Evolutionary conservation across 2,113 vertebrate species (phyloP).

Genomic region (Phaethornis superciliosus): DNA sequence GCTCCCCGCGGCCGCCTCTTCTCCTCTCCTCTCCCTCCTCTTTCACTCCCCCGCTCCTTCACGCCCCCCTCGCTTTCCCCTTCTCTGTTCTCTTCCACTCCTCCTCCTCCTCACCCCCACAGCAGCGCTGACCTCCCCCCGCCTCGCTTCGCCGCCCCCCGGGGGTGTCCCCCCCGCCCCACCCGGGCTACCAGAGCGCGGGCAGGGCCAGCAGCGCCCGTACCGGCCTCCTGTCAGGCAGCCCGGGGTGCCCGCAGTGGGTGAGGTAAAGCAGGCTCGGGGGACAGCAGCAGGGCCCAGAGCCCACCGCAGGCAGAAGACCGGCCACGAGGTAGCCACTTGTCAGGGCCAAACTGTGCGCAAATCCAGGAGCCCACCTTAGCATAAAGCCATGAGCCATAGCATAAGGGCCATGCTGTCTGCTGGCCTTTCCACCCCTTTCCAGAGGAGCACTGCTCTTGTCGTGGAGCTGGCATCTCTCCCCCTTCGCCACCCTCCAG

Average conservation of each 20-base stretch:
- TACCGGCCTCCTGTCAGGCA: neutral
- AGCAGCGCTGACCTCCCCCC: neutral
- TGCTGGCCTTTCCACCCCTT: accelerated
- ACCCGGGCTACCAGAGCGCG: neutral
- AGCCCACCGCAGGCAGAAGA: neutral
- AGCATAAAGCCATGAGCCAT: accelerated
- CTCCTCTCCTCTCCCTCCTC: neutral
- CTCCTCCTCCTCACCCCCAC: neutral
- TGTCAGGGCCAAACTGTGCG: accelerated
- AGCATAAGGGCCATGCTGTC: accelerated
- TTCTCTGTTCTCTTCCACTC: neutral
- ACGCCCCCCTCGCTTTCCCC: neutral
- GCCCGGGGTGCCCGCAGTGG: neutral
- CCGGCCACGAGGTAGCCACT: accelerated
- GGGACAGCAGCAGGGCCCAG: neutral
- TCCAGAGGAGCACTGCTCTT: neutral
- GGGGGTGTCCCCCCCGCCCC: neutral
- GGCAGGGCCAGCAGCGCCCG: neutral
- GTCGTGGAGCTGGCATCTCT: accelerated
- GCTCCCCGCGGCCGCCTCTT: neutral
- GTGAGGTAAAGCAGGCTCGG: too few species aligned
- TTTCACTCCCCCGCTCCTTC: neutral
- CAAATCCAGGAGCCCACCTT: accelerated
- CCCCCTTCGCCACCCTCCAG: accelerated
- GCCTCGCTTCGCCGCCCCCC: neutral